A percentile compares a stretch with the other conserved stretches of the same genome.
Evolutionary conservation across 2,888 invertebrate genomes (phyloP).

Genomic region (Mythimna vitellina): DNA sequence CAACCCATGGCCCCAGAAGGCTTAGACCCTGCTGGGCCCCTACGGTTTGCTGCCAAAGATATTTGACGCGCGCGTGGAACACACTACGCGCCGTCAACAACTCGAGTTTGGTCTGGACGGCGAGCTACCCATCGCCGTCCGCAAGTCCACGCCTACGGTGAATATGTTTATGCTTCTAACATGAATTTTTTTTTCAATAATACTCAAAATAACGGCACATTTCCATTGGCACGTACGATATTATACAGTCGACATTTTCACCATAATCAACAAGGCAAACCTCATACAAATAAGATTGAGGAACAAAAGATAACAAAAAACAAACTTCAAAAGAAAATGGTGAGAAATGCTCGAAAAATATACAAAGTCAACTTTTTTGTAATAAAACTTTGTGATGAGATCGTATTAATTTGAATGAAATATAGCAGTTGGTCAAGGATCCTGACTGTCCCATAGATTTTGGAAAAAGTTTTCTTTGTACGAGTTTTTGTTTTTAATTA

Average conservation of each 20-base stretch:
- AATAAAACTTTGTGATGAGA: conserved; percentile 60
- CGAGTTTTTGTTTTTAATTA: background rate
- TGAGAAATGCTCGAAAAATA: conserved; percentile 39
- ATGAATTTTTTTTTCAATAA: background rate
- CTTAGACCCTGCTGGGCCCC: no score
- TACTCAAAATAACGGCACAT: conserved; percentile 5
- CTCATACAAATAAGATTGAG: conserved; percentile 27
- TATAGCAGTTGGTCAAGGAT: conserved; percentile 45
- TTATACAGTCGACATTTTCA: conserved; percentile 21
- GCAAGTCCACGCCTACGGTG: no score
- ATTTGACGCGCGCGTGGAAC: no score
- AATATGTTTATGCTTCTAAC: background rate
- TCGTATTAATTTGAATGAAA: conserved; percentile 57
- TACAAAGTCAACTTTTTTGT: conserved; percentile 47
- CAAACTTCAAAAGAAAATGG: conserved; percentile 46
- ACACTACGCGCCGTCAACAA: no score
- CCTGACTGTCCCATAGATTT: background rate
- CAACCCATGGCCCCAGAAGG: no score
- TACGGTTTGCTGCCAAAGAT: no score
- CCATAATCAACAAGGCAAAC: conserved; percentile 49
- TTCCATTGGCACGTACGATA: conserved; percentile 34
- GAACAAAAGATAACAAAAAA: conserved; percentile 46
- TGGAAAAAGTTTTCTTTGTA: background rate
- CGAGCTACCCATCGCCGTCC: no score
- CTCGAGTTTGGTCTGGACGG: no score